Evolutionary conservation across 2,797 vertebrate genomes (phyloP).

Genomic region (Sebastolobus altivelis): DNA sequence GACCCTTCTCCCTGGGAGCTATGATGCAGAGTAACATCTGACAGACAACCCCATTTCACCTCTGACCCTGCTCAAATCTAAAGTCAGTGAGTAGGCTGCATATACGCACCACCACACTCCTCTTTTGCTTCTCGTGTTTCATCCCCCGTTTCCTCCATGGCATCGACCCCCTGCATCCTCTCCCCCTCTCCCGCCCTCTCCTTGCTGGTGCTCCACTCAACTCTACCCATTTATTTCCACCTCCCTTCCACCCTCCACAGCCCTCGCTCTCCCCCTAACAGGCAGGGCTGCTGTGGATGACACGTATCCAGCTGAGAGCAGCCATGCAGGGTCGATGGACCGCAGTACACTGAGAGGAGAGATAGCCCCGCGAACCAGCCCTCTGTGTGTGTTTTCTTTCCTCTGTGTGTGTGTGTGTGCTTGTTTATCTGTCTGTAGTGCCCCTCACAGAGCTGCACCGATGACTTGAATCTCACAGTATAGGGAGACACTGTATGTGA

Average conservation of each 20-base stretch:
- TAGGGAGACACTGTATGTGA: conserved; percentile 34
- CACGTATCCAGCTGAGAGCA: conserved; percentile 82
- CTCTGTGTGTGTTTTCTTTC: conserved; percentile 31
- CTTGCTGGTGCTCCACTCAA: conserved; percentile 35
- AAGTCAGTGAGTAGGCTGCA: conserved; percentile 32
- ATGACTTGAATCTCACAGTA: conserved; percentile 49
- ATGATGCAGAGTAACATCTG: conserved; percentile 63
- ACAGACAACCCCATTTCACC: conserved; percentile 71
- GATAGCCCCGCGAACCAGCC: conserved; percentile 51
- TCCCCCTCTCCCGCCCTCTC: conserved; percentile 19
- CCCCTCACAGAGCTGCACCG: conserved; percentile 57
- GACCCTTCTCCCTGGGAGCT: conserved; percentile 44
- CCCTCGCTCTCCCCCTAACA: conserved; percentile 69
- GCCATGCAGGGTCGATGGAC: conserved; percentile 81
- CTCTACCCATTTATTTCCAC: conserved; percentile 65
- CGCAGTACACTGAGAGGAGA: conserved; percentile 62
- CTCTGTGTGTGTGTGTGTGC: neutral
- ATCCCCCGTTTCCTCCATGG: conserved; percentile 36
- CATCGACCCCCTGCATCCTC: conserved; percentile 14
- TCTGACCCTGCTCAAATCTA: conserved; percentile 55
- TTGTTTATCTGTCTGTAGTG: conserved; percentile 58
- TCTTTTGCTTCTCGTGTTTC: conserved; percentile 40
- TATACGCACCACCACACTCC: conserved; percentile 13
- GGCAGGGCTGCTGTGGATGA: conserved; percentile 77
- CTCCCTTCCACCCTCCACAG: conserved; percentile 54